Conservation (phyloP, 2,888 invertebrate genomes). For the Agrotis puta region DNA sequence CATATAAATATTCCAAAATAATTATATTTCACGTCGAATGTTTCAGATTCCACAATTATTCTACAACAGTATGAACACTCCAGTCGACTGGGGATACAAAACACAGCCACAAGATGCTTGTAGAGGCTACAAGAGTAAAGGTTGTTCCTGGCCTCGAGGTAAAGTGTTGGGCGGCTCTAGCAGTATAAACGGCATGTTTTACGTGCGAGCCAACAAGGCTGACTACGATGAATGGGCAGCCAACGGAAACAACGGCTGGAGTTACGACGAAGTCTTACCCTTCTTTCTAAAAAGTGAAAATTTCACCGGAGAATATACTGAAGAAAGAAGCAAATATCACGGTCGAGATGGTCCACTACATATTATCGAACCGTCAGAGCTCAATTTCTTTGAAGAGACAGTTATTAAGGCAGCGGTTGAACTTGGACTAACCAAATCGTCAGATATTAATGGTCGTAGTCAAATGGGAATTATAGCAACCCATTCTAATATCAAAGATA, state of each 20-base stretch:
- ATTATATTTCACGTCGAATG: background rate
- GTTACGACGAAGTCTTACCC: conserved; percentile 88
- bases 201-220: conserved; percentile 88
- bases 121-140: conserved; percentile 78
- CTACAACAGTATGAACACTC: conserved; percentile 73
- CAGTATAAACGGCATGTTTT: conserved; percentile 91
- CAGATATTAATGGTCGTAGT: conserved; percentile 82
- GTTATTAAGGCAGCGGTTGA: conserved; percentile 83
- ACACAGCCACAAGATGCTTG: conserved; percentile 86
- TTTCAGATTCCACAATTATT: conserved; percentile 77
- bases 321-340: conserved; percentile 75
- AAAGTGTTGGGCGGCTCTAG: conserved; percentile 92
- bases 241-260: conserved; percentile 90
- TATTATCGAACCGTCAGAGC: conserved; percentile 73
- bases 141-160: conserved; percentile 92
- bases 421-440: conserved; percentile 80
- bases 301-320: conserved; percentile 59
- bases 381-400: conserved; percentile 70
- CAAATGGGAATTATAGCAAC: conserved; percentile 87
- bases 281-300: conserved; percentile 90
- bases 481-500: conserved; percentile 85
- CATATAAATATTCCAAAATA: background rate
- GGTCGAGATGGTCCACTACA: conserved; percentile 79
- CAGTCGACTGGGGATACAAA: conserved; percentile 91
- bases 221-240: conserved; percentile 91